Evolutionary conservation across 2,797 vertebrate species (phyloP).

Genomic region (Ispidina lecontei): DNA sequence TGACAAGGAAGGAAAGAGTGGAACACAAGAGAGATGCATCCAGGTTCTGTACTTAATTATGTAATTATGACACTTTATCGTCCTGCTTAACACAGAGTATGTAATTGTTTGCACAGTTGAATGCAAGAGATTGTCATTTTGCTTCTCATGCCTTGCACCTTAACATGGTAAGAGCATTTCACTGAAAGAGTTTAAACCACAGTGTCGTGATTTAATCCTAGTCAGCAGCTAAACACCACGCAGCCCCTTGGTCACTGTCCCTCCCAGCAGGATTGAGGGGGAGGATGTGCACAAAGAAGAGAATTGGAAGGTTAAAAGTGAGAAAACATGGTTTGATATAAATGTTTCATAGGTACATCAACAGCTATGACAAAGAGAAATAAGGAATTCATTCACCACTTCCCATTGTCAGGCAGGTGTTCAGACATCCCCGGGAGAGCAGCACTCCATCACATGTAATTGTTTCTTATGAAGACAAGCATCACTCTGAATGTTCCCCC

Average conservation of each 20-base stretch:
- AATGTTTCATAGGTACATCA: neutral
- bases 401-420: neutral
- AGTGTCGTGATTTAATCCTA: neutral
- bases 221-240: neutral
- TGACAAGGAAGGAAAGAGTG: neutral
- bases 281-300: too few species aligned
- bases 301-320: neutral
- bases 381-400: neutral
- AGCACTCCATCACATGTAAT: neutral
- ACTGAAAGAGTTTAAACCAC: neutral
- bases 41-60: neutral
- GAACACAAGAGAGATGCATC: neutral
- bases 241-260: neutral
- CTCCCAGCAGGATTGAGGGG: neutral
- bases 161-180: neutral
- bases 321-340: neutral
- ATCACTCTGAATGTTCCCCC: neutral
- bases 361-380: neutral
- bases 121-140: neutral
- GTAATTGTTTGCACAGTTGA: neutral
- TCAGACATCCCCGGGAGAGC: neutral
- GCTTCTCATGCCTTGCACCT: neutral
- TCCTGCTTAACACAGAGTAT: neutral
- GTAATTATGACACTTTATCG: neutral
- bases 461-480: neutral